These are phyloP conservation scores for Coendou prehensilis DNA, from an alignment of 2,797 vertebrate genomes.

Conservation along the genomic window DNA sequence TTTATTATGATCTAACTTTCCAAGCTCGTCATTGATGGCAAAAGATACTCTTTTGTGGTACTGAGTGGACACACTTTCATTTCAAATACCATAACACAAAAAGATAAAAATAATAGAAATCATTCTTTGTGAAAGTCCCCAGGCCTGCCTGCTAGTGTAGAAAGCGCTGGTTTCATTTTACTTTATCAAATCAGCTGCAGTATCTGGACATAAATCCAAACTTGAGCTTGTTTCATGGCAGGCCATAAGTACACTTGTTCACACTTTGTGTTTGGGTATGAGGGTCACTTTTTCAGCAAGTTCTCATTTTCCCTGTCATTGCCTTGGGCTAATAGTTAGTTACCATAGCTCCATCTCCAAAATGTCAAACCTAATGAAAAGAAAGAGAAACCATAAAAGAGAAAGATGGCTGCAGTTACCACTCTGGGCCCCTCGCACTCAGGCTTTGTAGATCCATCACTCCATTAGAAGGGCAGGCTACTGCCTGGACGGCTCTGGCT, in stretches of 20 bases:
- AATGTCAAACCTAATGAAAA: slow-evolving; percentile 87
- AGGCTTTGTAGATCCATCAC: slow-evolving; percentile 84
- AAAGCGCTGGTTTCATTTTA: slow-evolving; percentile 84
- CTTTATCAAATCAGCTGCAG: slow-evolving; percentile 84
- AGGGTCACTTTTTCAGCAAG: slow-evolving; percentile 84
- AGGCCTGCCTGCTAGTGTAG: slow-evolving; percentile 79
- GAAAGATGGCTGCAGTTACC: slow-evolving; percentile 87
- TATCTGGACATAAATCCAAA: slow-evolving; percentile 84
- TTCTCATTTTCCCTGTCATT: slow-evolving; percentile 84
- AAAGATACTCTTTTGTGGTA: slow-evolving; percentile 54
- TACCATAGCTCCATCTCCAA: slow-evolving; percentile 88
- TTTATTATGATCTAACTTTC: neutral
- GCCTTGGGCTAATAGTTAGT: slow-evolving; percentile 89
- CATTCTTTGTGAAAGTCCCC: slow-evolving; percentile 76
- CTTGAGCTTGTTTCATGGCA: slow-evolving; percentile 84
- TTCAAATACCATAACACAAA: slow-evolving; percentile 73
- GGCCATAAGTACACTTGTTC: slow-evolving; percentile 85
- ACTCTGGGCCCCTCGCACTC: slow-evolving; percentile 18
- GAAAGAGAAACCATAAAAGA: slow-evolving; percentile 88
- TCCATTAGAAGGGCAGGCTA: slow-evolving; percentile 77
- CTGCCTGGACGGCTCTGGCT: slow-evolving; percentile 72
- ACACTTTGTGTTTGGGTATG: slow-evolving; percentile 78
- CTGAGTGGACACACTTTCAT: slow-evolving; percentile 72
- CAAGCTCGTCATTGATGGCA: neutral
- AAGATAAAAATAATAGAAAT: slow-evolving; percentile 80